Percentiles rank a stretch among this genome's conserved stretches.
These are phyloP conservation scores for Synanthedon tipuliformis DNA, from an alignment of 2,888 invertebrate genomes.

Conservation along the genomic window DNA sequence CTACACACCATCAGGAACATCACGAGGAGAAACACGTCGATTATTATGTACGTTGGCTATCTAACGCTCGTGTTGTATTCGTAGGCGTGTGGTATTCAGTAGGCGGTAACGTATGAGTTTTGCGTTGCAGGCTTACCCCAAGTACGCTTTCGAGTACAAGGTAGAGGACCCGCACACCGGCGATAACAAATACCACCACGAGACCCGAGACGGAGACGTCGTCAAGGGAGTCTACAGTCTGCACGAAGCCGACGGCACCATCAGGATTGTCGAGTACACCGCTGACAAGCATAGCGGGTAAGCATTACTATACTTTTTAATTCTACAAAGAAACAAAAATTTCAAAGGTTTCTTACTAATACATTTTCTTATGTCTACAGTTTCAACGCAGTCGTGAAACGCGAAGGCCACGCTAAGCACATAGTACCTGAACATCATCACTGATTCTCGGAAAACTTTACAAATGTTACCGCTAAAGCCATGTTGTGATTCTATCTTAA, in stretches of 20 bases:
- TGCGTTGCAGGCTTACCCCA: conserved; percentile 30
- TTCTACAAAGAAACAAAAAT: not conserved
- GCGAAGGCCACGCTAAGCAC: conserved; percentile 13
- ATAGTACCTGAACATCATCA: conserved; percentile 9
- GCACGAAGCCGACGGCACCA: conserved; percentile 45
- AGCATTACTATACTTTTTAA: not conserved
- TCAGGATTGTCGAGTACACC: conserved; percentile 47
- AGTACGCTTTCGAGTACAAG: conserved; percentile 55
- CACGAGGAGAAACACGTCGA: conserved; percentile 9
- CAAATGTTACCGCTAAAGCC: too few species aligned
- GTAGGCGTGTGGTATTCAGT: not conserved
- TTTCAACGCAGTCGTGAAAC: conserved; percentile 48
- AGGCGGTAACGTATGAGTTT: not conserved
- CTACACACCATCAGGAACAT: conserved; percentile 6
- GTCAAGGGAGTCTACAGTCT: conserved; percentile 51
- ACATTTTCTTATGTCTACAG: conserved; percentile 13
- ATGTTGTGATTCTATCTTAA: too few species aligned
- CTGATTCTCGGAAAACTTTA: not conserved
- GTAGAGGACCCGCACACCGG: conserved; percentile 54
- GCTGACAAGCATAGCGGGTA: conserved; percentile 49
- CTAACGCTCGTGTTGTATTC: not conserved
- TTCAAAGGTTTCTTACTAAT: not conserved
- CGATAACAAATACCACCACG: conserved; percentile 53
- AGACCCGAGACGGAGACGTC: conserved; percentile 45
- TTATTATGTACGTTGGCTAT: conserved; percentile 4